phyloP scores from a whole-genome alignment of 1,140 invertebrate genomes.

The Philopotamus ludificatus region DNA sequence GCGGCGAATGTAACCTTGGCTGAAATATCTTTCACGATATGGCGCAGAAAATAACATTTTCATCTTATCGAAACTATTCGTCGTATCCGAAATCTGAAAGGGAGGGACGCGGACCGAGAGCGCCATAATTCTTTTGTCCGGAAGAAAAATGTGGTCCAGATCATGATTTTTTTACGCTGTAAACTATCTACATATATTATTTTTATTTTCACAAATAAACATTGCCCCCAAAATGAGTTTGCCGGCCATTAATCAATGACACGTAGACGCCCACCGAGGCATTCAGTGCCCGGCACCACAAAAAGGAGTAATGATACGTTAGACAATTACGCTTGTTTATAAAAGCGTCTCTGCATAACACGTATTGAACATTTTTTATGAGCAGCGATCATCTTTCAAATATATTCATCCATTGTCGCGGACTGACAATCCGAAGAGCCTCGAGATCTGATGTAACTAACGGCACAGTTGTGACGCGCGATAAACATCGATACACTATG shows the following conservation, averaged over 20 bases:
- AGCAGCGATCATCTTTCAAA: not conserved
- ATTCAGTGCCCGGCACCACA: slow-evolving; percentile 19
- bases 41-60: too few species aligned
- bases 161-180: not conserved
- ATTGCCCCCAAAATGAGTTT: not conserved
- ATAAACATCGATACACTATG: too few species aligned
- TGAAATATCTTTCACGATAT: too few species aligned
- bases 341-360: not conserved
- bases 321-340: slow-evolving; percentile 15
- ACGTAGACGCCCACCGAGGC: slow-evolving; percentile 13
- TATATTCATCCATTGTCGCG: too few species aligned
- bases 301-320: slow-evolving; percentile 19
- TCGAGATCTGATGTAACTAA: not conserved
- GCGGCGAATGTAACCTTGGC: not conserved
- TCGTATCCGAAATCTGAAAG: too few species aligned
- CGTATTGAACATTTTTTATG: not conserved
- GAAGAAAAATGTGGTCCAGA: not conserved
- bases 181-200: slow-evolving; percentile 1
- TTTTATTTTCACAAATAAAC: slow-evolving; percentile 14
- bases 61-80: too few species aligned
- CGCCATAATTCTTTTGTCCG: too few species aligned
- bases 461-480: not conserved
- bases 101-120: too few species aligned
- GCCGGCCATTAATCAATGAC: slow-evolving; percentile 20
- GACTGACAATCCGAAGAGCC: too few species aligned